Evolutionary conservation across 2,113 vertebrate species (phyloP).

Genomic region (Reinhardtius hippoglossoides): DNA sequence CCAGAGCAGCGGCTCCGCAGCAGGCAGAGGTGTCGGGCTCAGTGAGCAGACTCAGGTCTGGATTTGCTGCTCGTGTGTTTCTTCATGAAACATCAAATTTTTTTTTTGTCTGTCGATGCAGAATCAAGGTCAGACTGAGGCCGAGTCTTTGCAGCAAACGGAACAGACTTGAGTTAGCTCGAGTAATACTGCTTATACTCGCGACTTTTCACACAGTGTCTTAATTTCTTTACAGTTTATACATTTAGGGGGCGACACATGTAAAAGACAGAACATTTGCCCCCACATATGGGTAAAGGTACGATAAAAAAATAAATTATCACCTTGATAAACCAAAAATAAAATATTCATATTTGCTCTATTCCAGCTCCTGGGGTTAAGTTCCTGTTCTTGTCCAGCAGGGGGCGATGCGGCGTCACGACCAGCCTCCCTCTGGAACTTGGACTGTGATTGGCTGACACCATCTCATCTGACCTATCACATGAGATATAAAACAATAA

Average conservation of each 20-base stretch:
- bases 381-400: slow-evolving; percentile 47
- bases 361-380: slow-evolving; percentile 22
- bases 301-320: slow-evolving; percentile 79
- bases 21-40: slow-evolving; percentile 11
- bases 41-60: slow-evolving; percentile 32
- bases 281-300: slow-evolving; percentile 46
- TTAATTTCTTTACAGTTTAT: slow-evolving; percentile 56
- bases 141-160: not conserved
- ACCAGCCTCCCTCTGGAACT: slow-evolving; percentile 21
- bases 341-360: slow-evolving; percentile 64
- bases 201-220: slow-evolving; percentile 30
- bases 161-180: slow-evolving; percentile 35
- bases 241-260: slow-evolving; percentile 39
- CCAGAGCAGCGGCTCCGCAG: slow-evolving; percentile 28
- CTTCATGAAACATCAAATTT: not conserved
- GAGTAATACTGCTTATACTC: slow-evolving; percentile 52
- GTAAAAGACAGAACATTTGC: slow-evolving; percentile 58
- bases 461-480: slow-evolving; percentile 26
- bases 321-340: slow-evolving; percentile 72
- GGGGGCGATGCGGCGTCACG: slow-evolving; percentile 48
- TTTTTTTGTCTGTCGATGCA: not conserved
- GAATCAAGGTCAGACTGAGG: not conserved
- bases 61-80: slow-evolving; percentile 1
- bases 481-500: not conserved
- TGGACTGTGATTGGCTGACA: slow-evolving; percentile 40